phyloP scores from a whole-genome alignment of 2,888 invertebrate species.

The Epirrhoe tristata region DNA sequence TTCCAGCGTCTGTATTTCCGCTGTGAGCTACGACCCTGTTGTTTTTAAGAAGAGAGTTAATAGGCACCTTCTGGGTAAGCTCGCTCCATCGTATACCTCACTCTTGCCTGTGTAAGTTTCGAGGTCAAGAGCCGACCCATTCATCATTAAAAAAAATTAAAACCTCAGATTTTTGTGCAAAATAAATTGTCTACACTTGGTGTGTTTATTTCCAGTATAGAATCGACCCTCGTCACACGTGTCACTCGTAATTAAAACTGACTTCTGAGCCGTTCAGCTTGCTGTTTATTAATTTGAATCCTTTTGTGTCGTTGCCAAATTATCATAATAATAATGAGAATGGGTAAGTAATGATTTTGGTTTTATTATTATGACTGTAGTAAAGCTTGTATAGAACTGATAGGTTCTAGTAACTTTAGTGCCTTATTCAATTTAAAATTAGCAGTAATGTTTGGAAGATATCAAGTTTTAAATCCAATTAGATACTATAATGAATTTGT shows the following conservation, averaged over 20 bases:
- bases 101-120: no score
- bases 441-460: no score
- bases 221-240: constrained; percentile 58
- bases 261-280: constrained; percentile 45
- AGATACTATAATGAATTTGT: background rate
- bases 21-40: no score
- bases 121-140: no score
- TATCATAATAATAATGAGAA: constrained; percentile 37
- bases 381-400: no score
- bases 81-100: no score
- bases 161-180: constrained; percentile 13
- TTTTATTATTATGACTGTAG: background rate
- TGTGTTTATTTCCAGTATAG: constrained; percentile 36
- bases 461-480: background rate
- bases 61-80: no score
- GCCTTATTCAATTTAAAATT: no score
- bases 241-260: constrained; percentile 57
- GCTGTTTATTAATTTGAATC: constrained; percentile 42
- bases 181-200: constrained; percentile 12
- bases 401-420: no score
- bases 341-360: constrained; percentile 21
- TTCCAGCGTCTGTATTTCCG: no score
- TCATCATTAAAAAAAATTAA: no score
- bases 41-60: no score
- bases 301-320: constrained; percentile 37